Evolutionary conservation across 1,140 invertebrate species (phyloP), one percentile per base, ranked within the genome.

Genomic region (Sycobia sp.): DNA sequence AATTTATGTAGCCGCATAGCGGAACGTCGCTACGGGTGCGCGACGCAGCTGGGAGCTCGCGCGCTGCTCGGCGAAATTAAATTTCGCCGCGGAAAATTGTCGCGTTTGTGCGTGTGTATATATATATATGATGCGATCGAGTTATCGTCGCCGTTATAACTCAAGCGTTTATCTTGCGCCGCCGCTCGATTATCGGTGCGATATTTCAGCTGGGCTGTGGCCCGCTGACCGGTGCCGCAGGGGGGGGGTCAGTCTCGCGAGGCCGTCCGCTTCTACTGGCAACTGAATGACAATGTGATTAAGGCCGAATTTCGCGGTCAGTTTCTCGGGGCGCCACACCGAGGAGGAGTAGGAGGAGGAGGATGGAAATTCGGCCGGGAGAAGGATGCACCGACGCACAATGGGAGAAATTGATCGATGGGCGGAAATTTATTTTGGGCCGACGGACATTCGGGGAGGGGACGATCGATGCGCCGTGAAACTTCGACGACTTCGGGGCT

Each of bases 81-180:
- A 62, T 62, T 62, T 62, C 13, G 47, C 16, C 36, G n/a, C n/a
- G 27, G 60, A 62, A 62, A 62, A 62, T 62, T 55, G 36, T 62
- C 43, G 32, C 41, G 25, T 7, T 13, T 13, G 18, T 46, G n/a
- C n/a, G n/a, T n/a, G n/a, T n/a, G n/a, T n/a, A n/a, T n/a, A n/a
- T n/a, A n/a, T n/a, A n/a, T n/a, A n/a, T n/a, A n/a, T n/a, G n/a
- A 61, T 54, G 27, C 32, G 53, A 56, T 56, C 27, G 53, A 56
- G 43, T 56, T 63, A 56, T 56, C 61, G 20, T 34, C 39, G n/a
- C 20, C 4, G 29, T 43, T 60, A 43, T 51, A 60, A 51, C 38
- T 60, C 27, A 22, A 34, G 16, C 41, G 49, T 47, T 62, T 55
- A 38, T 62, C 53, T 62, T n/a, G 16, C 38, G 5, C 23, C 46